These are phyloP conservation scores for Trochalopteron elliotii DNA, from an alignment of 2,113 vertebrate genomes.

Conservation along the genomic window DNA sequence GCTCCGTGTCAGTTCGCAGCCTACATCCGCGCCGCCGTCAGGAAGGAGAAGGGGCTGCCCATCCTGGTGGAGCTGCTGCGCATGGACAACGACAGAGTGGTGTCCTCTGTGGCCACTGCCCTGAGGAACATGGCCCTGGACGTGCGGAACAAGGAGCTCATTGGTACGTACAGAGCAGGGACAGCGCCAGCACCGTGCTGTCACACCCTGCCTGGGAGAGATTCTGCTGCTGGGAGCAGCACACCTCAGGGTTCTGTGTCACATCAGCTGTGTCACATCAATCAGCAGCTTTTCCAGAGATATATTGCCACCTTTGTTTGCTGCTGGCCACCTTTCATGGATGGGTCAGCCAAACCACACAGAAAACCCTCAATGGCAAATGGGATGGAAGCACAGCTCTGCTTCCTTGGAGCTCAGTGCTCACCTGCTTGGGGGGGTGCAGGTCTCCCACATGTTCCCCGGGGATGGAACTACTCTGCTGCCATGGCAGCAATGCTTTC, in stretches of 20 bases:
- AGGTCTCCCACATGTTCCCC: accelerated
- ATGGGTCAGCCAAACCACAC: background rate
- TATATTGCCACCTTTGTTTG: background rate
- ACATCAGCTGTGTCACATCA: background rate
- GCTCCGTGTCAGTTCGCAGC: conserved; percentile 84
- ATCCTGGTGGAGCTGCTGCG: conserved; percentile 96
- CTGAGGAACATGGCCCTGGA: conserved; percentile 97
- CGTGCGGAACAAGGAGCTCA: conserved; percentile 97
- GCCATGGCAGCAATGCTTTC: background rate
- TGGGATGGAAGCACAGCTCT: background rate
- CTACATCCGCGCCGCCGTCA: conserved; percentile 93
- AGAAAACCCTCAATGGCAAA: background rate
- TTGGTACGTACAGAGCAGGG: conserved; percentile 75
- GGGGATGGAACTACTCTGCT: background rate
- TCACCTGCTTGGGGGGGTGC: background rate
- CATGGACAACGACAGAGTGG: conserved; percentile 97
- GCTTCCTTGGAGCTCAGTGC: background rate
- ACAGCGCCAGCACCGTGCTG: no score
- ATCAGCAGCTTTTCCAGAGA: background rate
- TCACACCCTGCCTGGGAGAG: no score
- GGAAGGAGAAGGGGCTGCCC: conserved; percentile 97
- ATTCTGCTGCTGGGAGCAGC: background rate
- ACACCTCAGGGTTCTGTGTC: background rate
- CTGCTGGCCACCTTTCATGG: background rate
- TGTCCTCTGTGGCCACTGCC: conserved; percentile 95